phyloP scores from a whole-genome alignment of 2,113 vertebrate species.

The Eolophus roseicapilla region DNA sequence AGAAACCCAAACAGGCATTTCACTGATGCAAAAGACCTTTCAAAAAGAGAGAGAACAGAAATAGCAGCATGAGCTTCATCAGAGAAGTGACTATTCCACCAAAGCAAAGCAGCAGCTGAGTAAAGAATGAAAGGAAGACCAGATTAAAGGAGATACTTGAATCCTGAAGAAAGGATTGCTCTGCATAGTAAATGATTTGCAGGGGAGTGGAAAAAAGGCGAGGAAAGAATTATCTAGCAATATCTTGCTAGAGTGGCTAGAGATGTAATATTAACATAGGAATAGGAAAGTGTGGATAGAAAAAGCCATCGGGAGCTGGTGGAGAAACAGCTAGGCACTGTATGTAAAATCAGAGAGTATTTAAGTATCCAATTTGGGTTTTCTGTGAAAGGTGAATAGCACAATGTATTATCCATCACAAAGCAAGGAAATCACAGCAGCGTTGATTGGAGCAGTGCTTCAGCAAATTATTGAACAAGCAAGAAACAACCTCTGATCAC shows the following conservation, averaged over 20 bases:
- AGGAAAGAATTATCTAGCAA: background rate
- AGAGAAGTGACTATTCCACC: constrained; percentile 32
- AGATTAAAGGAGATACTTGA: constrained; percentile 55
- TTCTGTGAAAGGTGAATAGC: background rate
- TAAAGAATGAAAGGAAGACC: constrained; percentile 14
- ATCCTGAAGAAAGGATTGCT: background rate
- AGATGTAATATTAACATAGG: constrained; percentile 11
- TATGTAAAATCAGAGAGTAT: background rate
- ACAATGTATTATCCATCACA: background rate
- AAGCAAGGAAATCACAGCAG: background rate
- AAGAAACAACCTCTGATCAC: background rate
- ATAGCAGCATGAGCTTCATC: constrained; percentile 28
- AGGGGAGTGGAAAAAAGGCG: background rate
- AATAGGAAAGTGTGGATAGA: background rate
- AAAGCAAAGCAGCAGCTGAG: constrained; percentile 36
- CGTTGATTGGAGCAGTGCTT: background rate
- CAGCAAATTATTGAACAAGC: constrained; percentile 14
- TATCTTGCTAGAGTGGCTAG: background rate
- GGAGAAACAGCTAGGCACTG: background rate
- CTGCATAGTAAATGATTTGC: constrained; percentile 7
- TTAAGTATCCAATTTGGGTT: background rate
- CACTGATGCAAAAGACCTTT: constrained; percentile 32
- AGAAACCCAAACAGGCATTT: constrained; percentile 17
- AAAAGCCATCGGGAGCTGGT: background rate
- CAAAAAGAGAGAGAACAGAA: constrained; percentile 7